phyloP scores from a whole-genome alignment of 1,140 invertebrate genomes.

The Drosophila saltans region DNA sequence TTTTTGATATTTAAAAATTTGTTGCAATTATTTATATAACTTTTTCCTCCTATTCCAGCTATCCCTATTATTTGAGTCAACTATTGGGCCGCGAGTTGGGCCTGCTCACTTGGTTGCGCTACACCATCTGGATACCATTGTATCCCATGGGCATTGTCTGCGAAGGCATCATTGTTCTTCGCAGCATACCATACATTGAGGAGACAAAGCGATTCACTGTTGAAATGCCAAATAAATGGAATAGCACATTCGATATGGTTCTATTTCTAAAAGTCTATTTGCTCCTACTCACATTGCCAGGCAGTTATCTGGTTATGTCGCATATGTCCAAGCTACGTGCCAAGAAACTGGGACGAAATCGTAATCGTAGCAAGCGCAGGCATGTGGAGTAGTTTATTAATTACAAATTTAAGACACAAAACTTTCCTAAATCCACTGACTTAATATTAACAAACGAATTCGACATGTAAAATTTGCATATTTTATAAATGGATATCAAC shows the following conservation, averaged over 20 bases:
- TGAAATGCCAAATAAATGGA: slow-evolving; percentile 92
- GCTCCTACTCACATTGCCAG: slow-evolving; percentile 89
- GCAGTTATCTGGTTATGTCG: slow-evolving; percentile 89
- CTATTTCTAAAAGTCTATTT: slow-evolving; percentile 91
- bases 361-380: slow-evolving; percentile 58
- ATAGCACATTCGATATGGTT: slow-evolving; percentile 94
- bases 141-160: slow-evolving; percentile 95
- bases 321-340: slow-evolving; percentile 89
- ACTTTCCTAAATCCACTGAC: slow-evolving; percentile 7
- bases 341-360: slow-evolving; percentile 85
- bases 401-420: not conserved
- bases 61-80: slow-evolving; percentile 95
- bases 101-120: slow-evolving; percentile 95
- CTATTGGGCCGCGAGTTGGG: slow-evolving; percentile 89
- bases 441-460: not conserved
- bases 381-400: slow-evolving; percentile 14
- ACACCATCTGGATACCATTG: slow-evolving; percentile 95
- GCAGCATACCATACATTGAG: slow-evolving; percentile 95
- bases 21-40: no score
- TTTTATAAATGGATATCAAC: slow-evolving; percentile 9
- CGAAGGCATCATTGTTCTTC: slow-evolving; percentile 91
- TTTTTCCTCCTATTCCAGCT: slow-evolving; percentile 83
- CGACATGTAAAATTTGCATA: not conserved
- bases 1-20: no score
- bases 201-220: slow-evolving; percentile 91